phyloP scores from a whole-genome alignment of 1,140 invertebrate genomes.

The Zaprionus capensis region DNA sequence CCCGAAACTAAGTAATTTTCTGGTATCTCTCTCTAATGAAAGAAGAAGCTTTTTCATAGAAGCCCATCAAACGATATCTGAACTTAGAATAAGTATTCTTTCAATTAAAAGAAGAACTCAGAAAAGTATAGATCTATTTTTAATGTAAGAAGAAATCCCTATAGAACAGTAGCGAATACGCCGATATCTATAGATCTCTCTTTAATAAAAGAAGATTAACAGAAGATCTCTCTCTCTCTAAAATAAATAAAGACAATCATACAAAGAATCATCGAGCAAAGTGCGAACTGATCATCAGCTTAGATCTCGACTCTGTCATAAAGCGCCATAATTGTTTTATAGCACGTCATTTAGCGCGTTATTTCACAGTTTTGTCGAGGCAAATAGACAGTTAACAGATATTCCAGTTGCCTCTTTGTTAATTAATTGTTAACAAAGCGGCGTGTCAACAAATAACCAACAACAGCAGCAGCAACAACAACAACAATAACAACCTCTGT shows the following conservation, averaged over 20 bases:
- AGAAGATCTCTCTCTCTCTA: too few relatives aligned
- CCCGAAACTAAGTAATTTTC: too few relatives aligned
- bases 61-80: not conserved
- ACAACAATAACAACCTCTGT: not conserved
- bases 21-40: not conserved
- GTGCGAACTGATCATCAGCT: not conserved
- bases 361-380: slow-evolving; percentile 21
- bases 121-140: too few relatives aligned
- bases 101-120: not conserved
- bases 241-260: not conserved
- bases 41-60: not conserved
- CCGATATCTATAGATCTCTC: not conserved
- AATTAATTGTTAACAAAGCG: slow-evolving; percentile 77
- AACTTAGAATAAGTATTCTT: not conserved
- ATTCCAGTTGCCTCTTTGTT: slow-evolving; percentile 48
- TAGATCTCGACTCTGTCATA: slow-evolving; percentile 4
- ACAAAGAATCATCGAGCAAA: not conserved
- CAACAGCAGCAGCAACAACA: slow-evolving; percentile 18
- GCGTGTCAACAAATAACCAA: slow-evolving; percentile 52
- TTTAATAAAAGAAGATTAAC: not conserved
- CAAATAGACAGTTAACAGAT: slow-evolving; percentile 57
- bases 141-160: too few relatives aligned
- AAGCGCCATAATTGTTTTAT: slow-evolving; percentile 63
- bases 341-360: slow-evolving; percentile 43
- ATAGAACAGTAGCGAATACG: too few relatives aligned